Conservation (phyloP, 2,113 vertebrate genomes). For the Brachyhypopomus occidentalis region DNA sequence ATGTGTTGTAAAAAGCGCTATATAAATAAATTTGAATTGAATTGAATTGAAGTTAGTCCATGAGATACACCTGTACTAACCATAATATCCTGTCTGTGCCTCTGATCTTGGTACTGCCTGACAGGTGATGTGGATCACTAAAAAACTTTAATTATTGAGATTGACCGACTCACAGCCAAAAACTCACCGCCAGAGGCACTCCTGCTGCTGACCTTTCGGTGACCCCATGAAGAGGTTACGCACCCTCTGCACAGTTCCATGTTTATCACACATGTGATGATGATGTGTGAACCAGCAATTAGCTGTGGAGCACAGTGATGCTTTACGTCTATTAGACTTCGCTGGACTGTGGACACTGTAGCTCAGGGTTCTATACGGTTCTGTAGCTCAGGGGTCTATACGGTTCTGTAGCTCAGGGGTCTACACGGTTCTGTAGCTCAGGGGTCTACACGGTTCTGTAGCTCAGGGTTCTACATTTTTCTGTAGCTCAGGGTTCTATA, state of each 20-base stretch:
- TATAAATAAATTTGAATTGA: too few species aligned
- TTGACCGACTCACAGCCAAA: slow-evolving; percentile 23
- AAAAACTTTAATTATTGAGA: slow-evolving; percentile 8
- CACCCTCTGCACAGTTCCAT: slow-evolving; percentile 53
- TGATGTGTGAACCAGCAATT: not conserved
- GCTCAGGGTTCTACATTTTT: too few species aligned
- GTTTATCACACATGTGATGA: slow-evolving; percentile 72
- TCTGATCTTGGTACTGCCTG: not conserved
- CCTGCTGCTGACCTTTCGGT: slow-evolving; percentile 58
- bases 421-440: too few species aligned
- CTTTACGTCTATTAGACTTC: slow-evolving; percentile 15
- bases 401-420: too few species aligned
- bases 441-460: too few species aligned
- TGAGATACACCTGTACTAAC: too few species aligned
- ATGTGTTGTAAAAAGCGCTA: too few species aligned
- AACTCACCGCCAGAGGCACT: slow-evolving; percentile 51
- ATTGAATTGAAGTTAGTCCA: not conserved
- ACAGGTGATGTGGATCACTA: slow-evolving; percentile 3
- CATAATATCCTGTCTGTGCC: not conserved
- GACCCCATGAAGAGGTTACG: slow-evolving; percentile 56
- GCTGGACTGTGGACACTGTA: slow-evolving; percentile 4
- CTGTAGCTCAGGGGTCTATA: too few species aligned
- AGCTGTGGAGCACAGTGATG: slow-evolving; percentile 49
- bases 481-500: too few species aligned
- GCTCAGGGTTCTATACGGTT: slow-evolving; percentile 13